phyloP scores from a whole-genome alignment of 2,113 vertebrate genomes.

The Oryzias curvinotus region DNA sequence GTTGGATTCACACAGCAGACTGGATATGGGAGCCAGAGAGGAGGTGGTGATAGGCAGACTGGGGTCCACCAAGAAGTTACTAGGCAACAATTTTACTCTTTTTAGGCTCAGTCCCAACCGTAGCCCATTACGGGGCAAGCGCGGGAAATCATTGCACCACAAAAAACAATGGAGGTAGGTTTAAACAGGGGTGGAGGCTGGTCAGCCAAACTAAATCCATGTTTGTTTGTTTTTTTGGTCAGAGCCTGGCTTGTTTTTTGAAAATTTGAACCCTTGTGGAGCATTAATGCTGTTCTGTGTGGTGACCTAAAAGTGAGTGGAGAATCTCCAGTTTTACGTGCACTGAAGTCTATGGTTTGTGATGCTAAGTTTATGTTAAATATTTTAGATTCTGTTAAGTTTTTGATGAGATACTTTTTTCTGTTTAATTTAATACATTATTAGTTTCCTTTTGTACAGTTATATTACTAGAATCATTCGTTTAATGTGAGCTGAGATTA shows the following conservation, averaged over 20 bases:
- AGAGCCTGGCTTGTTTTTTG: not conserved
- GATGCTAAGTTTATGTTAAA: too few species aligned
- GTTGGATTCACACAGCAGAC: conserved; percentile 46
- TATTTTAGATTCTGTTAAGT: too few species aligned
- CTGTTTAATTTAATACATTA: too few species aligned
- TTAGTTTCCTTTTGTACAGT: too few species aligned
- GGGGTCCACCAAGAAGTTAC: conserved; percentile 37
- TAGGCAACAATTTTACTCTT: conserved; percentile 21
- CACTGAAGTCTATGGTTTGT: too few species aligned
- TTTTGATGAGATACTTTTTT: too few species aligned
- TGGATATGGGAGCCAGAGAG: conserved; percentile 64
- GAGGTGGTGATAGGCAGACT: conserved; percentile 42
- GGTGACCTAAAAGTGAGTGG: too few species aligned
- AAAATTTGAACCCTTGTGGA: not conserved
- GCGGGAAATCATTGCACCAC: conserved; percentile 1
- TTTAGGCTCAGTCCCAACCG: conserved; percentile 19
- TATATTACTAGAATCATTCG: too few species aligned
- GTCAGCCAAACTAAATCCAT: not conserved
- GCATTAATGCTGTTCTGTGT: too few species aligned
- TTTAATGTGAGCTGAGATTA: too few species aligned
- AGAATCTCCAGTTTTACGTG: too few species aligned
- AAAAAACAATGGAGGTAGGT: conserved; percentile 70
- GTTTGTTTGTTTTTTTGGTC: not conserved
- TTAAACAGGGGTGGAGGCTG: not conserved
- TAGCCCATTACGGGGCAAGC: not conserved